These are phyloP conservation scores for Toxotes lorentzi DNA, from an alignment of 2,797 vertebrate species.

Conservation along the genomic window DNA sequence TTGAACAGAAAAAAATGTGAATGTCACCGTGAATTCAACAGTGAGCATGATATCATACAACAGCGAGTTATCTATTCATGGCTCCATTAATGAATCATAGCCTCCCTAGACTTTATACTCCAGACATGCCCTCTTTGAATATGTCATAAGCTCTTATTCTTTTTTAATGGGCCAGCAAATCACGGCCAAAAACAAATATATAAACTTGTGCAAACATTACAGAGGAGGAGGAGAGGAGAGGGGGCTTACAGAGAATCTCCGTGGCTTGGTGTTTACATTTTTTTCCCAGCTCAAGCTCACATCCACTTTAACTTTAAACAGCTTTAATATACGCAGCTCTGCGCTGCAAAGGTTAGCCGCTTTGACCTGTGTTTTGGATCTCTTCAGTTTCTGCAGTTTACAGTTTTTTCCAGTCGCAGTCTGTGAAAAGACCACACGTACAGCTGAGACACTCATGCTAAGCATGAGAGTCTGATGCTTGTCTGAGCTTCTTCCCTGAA, in stretches of 20 bases:
- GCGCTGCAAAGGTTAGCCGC: too few species aligned
- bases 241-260: constrained; percentile 8
- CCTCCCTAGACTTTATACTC: constrained; percentile 78
- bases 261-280: background rate
- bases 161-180: constrained; percentile 75
- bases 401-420: too few species aligned
- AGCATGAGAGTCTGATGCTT: too few species aligned
- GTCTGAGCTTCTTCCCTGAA: too few species aligned
- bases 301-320: background rate
- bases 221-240: background rate
- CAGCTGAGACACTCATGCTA: background rate
- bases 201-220: constrained; percentile 43
- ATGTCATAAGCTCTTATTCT: constrained; percentile 79
- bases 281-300: background rate
- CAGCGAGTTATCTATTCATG: constrained; percentile 80
- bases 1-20: constrained; percentile 64
- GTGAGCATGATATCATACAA: constrained; percentile 77
- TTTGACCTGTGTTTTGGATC: background rate
- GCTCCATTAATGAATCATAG: constrained; percentile 85
- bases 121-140: constrained; percentile 81
- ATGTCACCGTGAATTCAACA: constrained; percentile 68
- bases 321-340: background rate
- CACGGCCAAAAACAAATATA: constrained; percentile 73
- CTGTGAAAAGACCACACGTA: background rate
- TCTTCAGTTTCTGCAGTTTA: background rate